phyloP scores from a whole-genome alignment of 2,797 vertebrate genomes.

The Perodicticus potto region DNA sequence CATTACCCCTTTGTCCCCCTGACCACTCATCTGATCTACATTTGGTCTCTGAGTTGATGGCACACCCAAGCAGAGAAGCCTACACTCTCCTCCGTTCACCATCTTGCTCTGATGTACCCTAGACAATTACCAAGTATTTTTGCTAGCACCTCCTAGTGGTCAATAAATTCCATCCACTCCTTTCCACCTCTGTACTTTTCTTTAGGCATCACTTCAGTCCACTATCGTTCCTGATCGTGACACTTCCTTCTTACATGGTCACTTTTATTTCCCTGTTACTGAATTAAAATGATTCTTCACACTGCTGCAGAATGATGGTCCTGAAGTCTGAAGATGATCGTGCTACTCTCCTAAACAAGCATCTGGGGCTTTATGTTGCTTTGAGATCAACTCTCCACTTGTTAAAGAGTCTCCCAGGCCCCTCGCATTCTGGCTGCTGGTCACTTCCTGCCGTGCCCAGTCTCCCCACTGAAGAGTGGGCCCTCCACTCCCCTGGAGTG shows the following conservation, averaged over 20 bases:
- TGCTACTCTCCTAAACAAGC: not conserved
- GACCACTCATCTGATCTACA: constrained; percentile 4
- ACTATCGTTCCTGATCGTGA: not conserved
- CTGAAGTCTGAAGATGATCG: not conserved
- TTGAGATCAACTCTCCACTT: not conserved
- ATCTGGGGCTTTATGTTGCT: not conserved
- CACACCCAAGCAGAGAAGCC: not conserved
- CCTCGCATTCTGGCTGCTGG: too few relatives aligned
- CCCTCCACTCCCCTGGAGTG: too few relatives aligned
- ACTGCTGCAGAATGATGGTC: not conserved
- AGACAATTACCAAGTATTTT: not conserved
- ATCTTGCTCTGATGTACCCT: not conserved
- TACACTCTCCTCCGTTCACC: not conserved
- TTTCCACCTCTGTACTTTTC: not conserved
- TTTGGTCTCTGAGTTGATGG: not conserved
- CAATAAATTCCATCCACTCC: not conserved
- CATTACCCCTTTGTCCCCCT: not conserved
- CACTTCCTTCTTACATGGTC: not conserved
- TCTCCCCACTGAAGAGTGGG: too few relatives aligned
- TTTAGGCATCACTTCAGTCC: not conserved
- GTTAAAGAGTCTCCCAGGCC: not conserved
- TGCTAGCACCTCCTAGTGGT: not conserved
- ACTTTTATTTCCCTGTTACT: constrained; percentile 5
- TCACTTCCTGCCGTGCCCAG: not conserved
- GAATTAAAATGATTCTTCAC: not conserved